These are phyloP conservation scores for Yponomeuta plumbellus DNA, from an alignment of 2,888 invertebrate species.

Conservation along the genomic window DNA sequence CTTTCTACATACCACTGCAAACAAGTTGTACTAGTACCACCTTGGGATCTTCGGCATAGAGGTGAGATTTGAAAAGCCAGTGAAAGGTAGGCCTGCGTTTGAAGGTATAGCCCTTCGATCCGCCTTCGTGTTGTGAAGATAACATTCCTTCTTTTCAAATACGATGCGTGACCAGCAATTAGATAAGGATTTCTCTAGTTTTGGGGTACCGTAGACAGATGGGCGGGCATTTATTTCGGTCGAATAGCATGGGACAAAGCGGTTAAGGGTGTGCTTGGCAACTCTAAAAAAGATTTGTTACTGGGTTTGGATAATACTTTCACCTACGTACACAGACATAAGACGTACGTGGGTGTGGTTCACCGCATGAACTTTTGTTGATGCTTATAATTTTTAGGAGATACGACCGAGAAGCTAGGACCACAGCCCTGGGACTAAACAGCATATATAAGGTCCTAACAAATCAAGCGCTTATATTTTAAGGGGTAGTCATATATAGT, in stretches of 20 bases:
- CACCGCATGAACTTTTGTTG: no score
- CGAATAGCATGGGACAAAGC: background rate
- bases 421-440: no score
- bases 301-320: background rate
- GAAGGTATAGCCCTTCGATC: background rate
- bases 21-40: background rate
- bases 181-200: slow-evolving; percentile 19
- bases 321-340: background rate
- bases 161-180: slow-evolving; percentile 23
- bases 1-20: background rate
- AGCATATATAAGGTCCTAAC: no score
- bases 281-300: background rate
- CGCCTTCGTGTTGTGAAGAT: slow-evolving; percentile 20
- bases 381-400: no score
- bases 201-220: background rate
- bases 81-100: background rate
- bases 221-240: background rate
- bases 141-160: slow-evolving; percentile 22
- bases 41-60: background rate
- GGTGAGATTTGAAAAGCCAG: background rate
- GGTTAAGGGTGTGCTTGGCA: background rate
- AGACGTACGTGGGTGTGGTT: no score
- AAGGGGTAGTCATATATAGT: no score
- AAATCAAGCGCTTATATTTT: no score
- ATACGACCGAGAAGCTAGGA: no score